Conservation (phyloP, 1,140 invertebrate genomes). For the Conopomorpha cramerella region DNA sequence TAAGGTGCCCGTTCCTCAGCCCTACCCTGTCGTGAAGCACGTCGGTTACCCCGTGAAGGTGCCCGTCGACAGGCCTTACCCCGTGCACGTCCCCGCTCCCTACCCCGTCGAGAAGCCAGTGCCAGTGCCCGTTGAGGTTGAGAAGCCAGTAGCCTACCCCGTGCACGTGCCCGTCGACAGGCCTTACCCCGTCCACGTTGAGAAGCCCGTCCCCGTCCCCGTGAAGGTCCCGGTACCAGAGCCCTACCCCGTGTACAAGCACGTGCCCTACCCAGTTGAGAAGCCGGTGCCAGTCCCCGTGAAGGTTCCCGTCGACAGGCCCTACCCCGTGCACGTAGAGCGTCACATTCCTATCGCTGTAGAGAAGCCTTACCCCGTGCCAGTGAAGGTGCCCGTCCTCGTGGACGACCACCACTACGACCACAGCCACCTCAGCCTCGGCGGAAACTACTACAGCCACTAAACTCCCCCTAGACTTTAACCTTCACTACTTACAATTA, state of each 20-base stretch:
- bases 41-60: slow-evolving; percentile 58
- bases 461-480: slow-evolving; percentile 33
- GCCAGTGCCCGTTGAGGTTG: slow-evolving; percentile 61
- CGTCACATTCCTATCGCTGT: slow-evolving; percentile 49
- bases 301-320: slow-evolving; percentile 63
- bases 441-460: slow-evolving; percentile 55
- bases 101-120: slow-evolving; percentile 65
- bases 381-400: slow-evolving; percentile 48
- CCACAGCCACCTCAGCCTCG: slow-evolving; percentile 21
- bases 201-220: slow-evolving; percentile 61
- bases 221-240: slow-evolving; percentile 62
- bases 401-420: slow-evolving; percentile 19
- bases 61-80: slow-evolving; percentile 65
- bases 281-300: slow-evolving; percentile 68
- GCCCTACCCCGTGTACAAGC: slow-evolving; percentile 62
- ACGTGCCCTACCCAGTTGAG: slow-evolving; percentile 66
- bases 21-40: slow-evolving; percentile 63
- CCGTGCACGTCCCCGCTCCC: slow-evolving; percentile 66
- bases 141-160: slow-evolving; percentile 64
- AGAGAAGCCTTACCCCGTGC: slow-evolving; percentile 63
- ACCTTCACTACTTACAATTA: slow-evolving; percentile 39
- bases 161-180: slow-evolving; percentile 65
- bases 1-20: slow-evolving; percentile 64
- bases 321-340: slow-evolving; percentile 62
- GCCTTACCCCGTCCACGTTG: slow-evolving; percentile 56